A percentile compares a stretch with the other conserved stretches of the same genome.
phyloP scores from a whole-genome alignment of 2,113 vertebrate genomes.

The Sinocyclocheilus rhinocerous region DNA sequence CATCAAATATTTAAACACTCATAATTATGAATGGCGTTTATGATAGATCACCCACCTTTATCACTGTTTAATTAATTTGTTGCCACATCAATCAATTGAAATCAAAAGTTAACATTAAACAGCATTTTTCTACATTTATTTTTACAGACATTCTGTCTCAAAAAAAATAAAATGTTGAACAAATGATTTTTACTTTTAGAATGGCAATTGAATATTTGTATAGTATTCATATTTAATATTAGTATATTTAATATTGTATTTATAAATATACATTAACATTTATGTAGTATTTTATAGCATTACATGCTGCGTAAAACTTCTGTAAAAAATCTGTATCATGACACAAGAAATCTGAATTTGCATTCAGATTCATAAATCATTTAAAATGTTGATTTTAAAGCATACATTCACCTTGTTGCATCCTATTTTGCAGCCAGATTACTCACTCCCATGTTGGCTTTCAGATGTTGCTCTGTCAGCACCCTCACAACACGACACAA shows the following conservation, averaged over 20 bases:
- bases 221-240: neutral
- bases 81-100: neutral
- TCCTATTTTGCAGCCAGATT: neutral
- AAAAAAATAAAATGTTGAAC: neutral
- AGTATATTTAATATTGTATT: neutral
- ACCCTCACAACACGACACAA: neutral
- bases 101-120: neutral
- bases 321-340: too few relatives aligned
- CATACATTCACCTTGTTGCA: neutral
- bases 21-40: conserved; percentile 18
- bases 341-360: neutral
- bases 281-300: too few relatives aligned
- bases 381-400: neutral
- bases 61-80: conserved; percentile 33
- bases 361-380: neutral
- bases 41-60: conserved; percentile 34
- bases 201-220: neutral
- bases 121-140: neutral
- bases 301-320: too few relatives aligned
- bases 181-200: neutral
- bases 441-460: neutral
- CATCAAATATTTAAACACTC: conserved; percentile 50
- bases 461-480: conserved; percentile 7
- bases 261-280: too few relatives aligned
- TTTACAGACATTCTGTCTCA: neutral